These are phyloP conservation scores for Tyrophagus putrescentiae DNA, from an alignment of 1,140 invertebrate genomes.

Conservation along the genomic window DNA sequence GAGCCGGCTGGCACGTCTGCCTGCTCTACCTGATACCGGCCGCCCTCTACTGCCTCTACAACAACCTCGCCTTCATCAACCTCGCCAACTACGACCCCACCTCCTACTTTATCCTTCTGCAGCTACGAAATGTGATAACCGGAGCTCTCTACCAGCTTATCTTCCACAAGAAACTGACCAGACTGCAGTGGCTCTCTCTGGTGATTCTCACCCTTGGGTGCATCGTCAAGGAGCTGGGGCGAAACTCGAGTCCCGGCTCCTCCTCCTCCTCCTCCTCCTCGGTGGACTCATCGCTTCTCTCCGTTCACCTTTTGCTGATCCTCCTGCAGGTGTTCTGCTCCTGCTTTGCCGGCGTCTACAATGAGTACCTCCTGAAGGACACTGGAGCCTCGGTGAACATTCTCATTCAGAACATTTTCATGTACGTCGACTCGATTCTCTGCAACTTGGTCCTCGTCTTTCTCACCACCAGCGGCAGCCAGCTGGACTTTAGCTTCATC, in stretches of 20 bases:
- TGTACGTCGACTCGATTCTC: constrained; percentile 85
- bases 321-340: constrained; percentile 72
- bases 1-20: constrained; percentile 43
- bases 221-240: constrained; percentile 59
- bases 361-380: constrained; percentile 78
- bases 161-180: constrained; percentile 66
- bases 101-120: constrained; percentile 80
- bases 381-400: constrained; percentile 63
- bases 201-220: constrained; percentile 71
- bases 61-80: constrained; percentile 84
- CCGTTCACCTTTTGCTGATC: constrained; percentile 24
- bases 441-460: constrained; percentile 58
- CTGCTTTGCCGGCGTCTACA: constrained; percentile 86
- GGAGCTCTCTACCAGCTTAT: constrained; percentile 78
- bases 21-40: constrained; percentile 77
- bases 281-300: constrained; percentile 9
- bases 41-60: constrained; percentile 80
- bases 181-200: constrained; percentile 75
- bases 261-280: neutral
- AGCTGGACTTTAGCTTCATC: constrained; percentile 16
- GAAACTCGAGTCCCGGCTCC: neutral
- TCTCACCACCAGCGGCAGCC: constrained; percentile 24
- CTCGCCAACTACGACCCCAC: constrained; percentile 79
- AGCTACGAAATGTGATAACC: constrained; percentile 78
- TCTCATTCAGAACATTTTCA: constrained; percentile 85